Conservation (phyloP, 2,113 vertebrate species). For the Seriola quinqueradiata region DNA sequence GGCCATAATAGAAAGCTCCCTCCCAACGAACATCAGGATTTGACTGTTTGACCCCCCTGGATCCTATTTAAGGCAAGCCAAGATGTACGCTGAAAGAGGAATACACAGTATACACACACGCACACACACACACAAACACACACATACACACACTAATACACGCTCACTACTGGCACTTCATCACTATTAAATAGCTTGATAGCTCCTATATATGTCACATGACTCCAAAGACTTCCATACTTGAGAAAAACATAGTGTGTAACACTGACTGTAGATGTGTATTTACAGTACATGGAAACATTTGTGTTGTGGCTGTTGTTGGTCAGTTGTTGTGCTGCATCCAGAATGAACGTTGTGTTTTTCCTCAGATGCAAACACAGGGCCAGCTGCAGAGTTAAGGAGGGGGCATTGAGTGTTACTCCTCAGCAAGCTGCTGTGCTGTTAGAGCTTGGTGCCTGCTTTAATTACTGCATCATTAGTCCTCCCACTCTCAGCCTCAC, state of each 20-base stretch:
- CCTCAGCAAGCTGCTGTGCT: constrained; percentile 39
- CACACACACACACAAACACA: neutral
- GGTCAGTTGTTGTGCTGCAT: neutral
- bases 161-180: constrained; percentile 15
- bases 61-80: constrained; percentile 58
- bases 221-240: constrained; percentile 2
- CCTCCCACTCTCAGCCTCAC: constrained; percentile 62
- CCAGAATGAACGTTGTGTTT: constrained; percentile 26
- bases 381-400: constrained; percentile 15
- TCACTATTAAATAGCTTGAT: constrained; percentile 31
- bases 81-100: constrained; percentile 25
- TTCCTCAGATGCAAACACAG: constrained; percentile 37
- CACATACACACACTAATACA: neutral
- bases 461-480: constrained; percentile 65
- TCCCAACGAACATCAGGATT: constrained; percentile 39
- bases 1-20: constrained; percentile 44
- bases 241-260: neutral
- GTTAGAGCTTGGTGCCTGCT: constrained; percentile 30
- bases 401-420: constrained; percentile 25
- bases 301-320: neutral
- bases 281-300: neutral
- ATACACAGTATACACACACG: neutral
- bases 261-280: neutral
- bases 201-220: constrained; percentile 42
- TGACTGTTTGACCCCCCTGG: constrained; percentile 51